A percentile compares a stretch with the other conserved stretches of the same genome.
Evolutionary conservation across 1,140 invertebrate species (phyloP).

Genomic region (Penaeus indicus): DNA sequence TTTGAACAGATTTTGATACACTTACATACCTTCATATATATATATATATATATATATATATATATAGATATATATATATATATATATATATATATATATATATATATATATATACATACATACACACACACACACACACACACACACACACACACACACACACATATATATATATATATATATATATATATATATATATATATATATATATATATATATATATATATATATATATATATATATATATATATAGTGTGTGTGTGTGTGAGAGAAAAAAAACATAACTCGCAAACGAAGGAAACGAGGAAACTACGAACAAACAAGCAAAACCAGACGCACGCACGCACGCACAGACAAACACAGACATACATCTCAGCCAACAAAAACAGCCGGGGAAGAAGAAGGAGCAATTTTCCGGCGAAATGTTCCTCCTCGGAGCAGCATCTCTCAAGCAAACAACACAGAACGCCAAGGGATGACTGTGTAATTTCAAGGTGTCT

Average conservation of each 20-base stretch:
- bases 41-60: not conserved
- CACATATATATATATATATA: not conserved
- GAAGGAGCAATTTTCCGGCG: too few relatives aligned
- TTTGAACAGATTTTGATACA: not conserved
- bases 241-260: too few relatives aligned
- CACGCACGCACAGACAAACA: too few relatives aligned
- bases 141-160: not conserved
- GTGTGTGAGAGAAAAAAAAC: too few relatives aligned
- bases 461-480: too few relatives aligned
- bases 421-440: not conserved
- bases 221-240: constrained; percentile 15
- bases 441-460: not conserved
- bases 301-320: too few relatives aligned
- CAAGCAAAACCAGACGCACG: too few relatives aligned
- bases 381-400: too few relatives aligned
- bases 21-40: constrained; percentile 4
- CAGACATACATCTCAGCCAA: too few relatives aligned
- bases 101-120: not conserved
- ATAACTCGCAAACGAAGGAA: too few relatives aligned
- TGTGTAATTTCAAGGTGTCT: too few relatives aligned
- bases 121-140: constrained; percentile 1
- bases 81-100: constrained; percentile 14
- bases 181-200: constrained; percentile 22
- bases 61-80: constrained; percentile 15
- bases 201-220: constrained; percentile 18